Conservation (phyloP, 2,888 invertebrate genomes). For the Prostheceraeus crozeri region DNA sequence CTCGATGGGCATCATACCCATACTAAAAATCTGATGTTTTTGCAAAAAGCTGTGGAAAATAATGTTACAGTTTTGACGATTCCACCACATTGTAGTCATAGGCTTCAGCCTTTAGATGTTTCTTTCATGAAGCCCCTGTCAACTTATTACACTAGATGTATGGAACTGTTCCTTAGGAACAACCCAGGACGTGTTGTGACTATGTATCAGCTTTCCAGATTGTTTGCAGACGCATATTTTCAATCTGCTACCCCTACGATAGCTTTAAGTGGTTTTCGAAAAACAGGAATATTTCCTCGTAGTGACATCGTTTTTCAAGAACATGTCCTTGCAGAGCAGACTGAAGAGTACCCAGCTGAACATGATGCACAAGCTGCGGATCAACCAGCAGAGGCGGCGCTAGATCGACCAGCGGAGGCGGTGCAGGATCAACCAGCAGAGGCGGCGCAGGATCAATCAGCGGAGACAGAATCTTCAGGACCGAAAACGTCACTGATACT, state of each 20-base stretch:
- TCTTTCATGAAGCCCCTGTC: conserved; percentile 17
- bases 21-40: neutral
- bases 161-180: conserved; percentile 11
- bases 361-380: neutral
- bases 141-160: neutral
- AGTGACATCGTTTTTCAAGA: neutral
- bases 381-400: neutral
- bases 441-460: too few relatives aligned
- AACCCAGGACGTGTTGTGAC: conserved; percentile 1
- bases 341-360: neutral
- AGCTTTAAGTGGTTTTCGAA: neutral
- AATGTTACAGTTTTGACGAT: neutral
- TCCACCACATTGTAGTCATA: conserved; percentile 11
- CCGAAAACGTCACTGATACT: too few relatives aligned
- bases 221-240: conserved; percentile 11
- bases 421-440: too few relatives aligned
- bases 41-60: neutral
- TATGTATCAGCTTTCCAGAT: neutral
- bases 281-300: conserved; percentile 8
- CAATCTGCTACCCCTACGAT: neutral
- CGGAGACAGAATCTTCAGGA: too few relatives aligned
- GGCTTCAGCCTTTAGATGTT: conserved; percentile 1
- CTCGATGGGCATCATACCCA: conserved; percentile 12
- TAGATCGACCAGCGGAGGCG: too few relatives aligned
- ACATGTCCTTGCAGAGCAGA: conserved; percentile 10